phyloP scores from a whole-genome alignment of 2,888 invertebrate genomes.

The Ctena decussata region DNA sequence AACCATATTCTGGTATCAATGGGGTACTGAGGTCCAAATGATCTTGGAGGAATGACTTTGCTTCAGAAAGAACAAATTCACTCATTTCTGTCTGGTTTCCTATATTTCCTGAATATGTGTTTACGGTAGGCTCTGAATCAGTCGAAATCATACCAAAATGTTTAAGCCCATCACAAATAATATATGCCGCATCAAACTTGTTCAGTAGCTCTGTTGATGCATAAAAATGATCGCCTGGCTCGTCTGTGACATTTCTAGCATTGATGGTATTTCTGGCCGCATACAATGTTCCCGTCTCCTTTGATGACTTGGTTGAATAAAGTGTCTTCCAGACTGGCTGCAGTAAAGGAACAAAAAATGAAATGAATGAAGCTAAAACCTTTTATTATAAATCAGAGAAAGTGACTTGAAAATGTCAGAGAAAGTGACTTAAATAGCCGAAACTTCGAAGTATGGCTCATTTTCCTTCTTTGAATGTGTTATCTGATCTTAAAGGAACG shows the following conservation, averaged over 20 bases:
- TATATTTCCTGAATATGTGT: constrained; percentile 23
- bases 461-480: too few relatives aligned
- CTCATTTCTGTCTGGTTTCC: constrained; percentile 28
- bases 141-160: constrained; percentile 38
- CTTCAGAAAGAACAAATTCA: not conserved
- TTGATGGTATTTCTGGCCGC: constrained; percentile 45
- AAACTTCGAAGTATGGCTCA: too few relatives aligned
- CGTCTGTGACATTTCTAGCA: constrained; percentile 48
- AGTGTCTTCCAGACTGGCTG: constrained; percentile 38
- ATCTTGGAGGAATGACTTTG: not conserved
- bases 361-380: too few relatives aligned
- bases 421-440: too few relatives aligned
- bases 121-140: not conserved
- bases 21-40: not conserved
- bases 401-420: too few relatives aligned
- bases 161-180: constrained; percentile 29
- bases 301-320: constrained; percentile 33
- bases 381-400: too few relatives aligned
- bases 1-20: constrained; percentile 35
- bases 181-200: constrained; percentile 36
- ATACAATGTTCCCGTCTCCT: constrained; percentile 30
- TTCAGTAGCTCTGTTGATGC: constrained; percentile 37
- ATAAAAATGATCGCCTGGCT: constrained; percentile 45
- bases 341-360: not conserved
- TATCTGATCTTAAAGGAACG: too few relatives aligned